These are phyloP conservation scores for Pterostichus madidus DNA, from an alignment of 2,888 invertebrate species.

Conservation along the genomic window DNA sequence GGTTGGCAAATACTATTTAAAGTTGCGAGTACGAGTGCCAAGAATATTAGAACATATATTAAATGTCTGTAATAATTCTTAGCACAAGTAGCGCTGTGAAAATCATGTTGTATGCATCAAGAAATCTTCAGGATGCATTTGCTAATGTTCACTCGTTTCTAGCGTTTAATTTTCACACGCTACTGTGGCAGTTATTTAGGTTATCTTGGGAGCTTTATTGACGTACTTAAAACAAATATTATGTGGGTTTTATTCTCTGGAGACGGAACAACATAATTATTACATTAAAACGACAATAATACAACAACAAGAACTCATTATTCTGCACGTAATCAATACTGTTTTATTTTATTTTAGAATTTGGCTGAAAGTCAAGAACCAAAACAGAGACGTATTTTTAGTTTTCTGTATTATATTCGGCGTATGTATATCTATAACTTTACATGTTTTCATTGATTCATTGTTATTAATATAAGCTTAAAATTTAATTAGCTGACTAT, in stretches of 20 bases:
- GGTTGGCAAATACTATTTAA: slow-evolving; percentile 7
- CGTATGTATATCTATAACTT: too few relatives aligned
- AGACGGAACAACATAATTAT: background rate
- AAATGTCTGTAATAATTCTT: slow-evolving; percentile 39
- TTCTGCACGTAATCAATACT: background rate
- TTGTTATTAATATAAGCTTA: too few relatives aligned
- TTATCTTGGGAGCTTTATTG: slow-evolving; percentile 15
- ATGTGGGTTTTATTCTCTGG: background rate
- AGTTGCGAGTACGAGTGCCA: slow-evolving; percentile 15
- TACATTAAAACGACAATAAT: background rate
- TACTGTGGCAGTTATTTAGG: background rate
- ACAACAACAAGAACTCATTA: background rate
- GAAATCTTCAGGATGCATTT: slow-evolving; percentile 13
- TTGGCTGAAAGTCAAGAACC: background rate
- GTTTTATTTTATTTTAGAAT: background rate
- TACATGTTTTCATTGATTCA: too few relatives aligned
- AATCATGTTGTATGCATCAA: slow-evolving; percentile 19
- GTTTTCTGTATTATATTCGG: too few relatives aligned
- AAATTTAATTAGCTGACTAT: too few relatives aligned
- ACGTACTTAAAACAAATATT: background rate
- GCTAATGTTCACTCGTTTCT: slow-evolving; percentile 17
- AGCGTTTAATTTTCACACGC: slow-evolving; percentile 1
- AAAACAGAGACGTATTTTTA: too few relatives aligned
- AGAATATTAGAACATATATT: slow-evolving; percentile 33
- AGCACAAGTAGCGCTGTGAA: slow-evolving; percentile 5